Base-by-base conservation (phyloP, 2,888 invertebrate species). In the Charanyca ferruginea region DNA sequence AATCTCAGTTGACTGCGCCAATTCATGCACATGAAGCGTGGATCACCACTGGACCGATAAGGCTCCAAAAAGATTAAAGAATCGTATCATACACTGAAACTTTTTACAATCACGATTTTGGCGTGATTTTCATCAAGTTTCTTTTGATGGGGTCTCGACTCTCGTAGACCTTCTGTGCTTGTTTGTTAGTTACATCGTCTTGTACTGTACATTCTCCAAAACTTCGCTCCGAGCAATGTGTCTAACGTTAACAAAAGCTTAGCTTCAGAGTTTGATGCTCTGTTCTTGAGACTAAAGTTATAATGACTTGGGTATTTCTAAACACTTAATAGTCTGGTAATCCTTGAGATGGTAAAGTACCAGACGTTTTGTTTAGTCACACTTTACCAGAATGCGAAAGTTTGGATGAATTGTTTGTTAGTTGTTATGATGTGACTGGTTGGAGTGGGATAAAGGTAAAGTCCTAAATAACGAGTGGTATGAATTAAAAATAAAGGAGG, bases 211-310 rank as follows among this genome's bases (percentile, higher is more conserved):
- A 44, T 54, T 74, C 47, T 55, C 45, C 25, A n/a, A 55, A 79
- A 79, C 63, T 81, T 53, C 52, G 55, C 81, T 66, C 42, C 51
- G n/a, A 75, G 71, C 76, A 75, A 79, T 73, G 52, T 78, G 78
- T 78, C 79, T 78, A 68, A 73, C 53, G 63, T 74, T 81, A 75
- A 74, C 74, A 81, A 81, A 77, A 79, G 78, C 78, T 81, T 52
- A 58, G 74, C 79, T 75, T 59, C 75, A 67, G 68, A 75, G 75
- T 75, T 75, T 74, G 79, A 79, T 79, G 79, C 59, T 79, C 64
- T 35, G 72, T 71, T 77, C 79, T 54, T 62, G 62, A 68, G 54
- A 62, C 70, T 59, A 44, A 53, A 67, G 75, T 75, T 75, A 75
- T 75, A 79, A 75, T 79, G 68, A 75, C 74, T 75, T 79, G 69